Evolutionary conservation across 2,888 invertebrate genomes (phyloP), one percentile per base, ranked within the genome.

Genomic region (Polydesmus complanatus): DNA sequence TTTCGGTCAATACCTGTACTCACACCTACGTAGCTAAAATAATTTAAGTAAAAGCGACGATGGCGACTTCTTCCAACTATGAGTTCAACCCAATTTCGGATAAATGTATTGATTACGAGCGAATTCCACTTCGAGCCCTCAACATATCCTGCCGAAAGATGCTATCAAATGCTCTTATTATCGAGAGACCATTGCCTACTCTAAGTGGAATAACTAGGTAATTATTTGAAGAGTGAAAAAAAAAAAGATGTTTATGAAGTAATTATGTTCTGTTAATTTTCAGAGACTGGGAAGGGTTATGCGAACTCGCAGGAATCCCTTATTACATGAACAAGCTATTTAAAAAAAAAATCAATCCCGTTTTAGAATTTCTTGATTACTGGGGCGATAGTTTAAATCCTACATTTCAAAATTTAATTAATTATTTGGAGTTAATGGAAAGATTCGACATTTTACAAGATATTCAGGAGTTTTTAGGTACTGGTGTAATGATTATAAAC

Each of bases 271-370:
- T 54, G 5, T 26, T 18, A 14, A 5, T 2, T 22, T 19, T 27
- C n/a, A 60, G 60, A 26, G 49, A 54, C 26, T 60, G 60, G 60
- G 25, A 54, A 54, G 60, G 60, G 3, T 48, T 60, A 5, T 52
- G 25, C 5, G 60, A 60, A 55, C 22, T 37, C 8, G 27, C 53
- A 11, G 60, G 48, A 21, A 27, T 54, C 14, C 25, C 23, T 8
- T 60, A 54, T 26, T 25, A 37, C 8, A 19, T 47, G 49, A 60
- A 37, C 14, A 60, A 54, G 26, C 3, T 60, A 3, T 25, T 54
- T 14, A 5, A 27, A 23, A 54, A 60, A 11, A 22, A 27, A 3
- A 21, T 19, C 11, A 54, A 60, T 23, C 60, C 60, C 11, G 53
- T 53, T 11, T 48, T 26, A 19, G n/a, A 26, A 3, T 19, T 60